Evolutionary conservation across 2,113 vertebrate species (phyloP).

Genomic region (Scomber japonicus): DNA sequence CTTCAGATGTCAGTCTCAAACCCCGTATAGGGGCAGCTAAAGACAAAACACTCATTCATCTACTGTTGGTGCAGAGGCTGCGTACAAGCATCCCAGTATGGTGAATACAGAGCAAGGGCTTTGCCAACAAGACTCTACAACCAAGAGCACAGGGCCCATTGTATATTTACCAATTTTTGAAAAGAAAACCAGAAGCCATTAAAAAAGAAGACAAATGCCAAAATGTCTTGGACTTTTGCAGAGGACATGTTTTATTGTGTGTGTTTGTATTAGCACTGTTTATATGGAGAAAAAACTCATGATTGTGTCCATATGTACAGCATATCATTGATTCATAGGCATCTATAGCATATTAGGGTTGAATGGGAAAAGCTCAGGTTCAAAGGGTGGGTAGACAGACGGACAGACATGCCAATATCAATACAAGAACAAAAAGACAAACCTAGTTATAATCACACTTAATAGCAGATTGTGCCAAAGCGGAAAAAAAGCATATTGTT

Average conservation of each 20-base stretch:
- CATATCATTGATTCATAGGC: conserved; percentile 68
- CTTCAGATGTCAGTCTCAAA: conserved; percentile 62
- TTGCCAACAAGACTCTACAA: conserved; percentile 59
- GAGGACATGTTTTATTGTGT: conserved; percentile 74
- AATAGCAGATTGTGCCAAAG: conserved; percentile 79
- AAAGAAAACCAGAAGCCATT: conserved; percentile 84
- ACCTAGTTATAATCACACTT: conserved; percentile 44
- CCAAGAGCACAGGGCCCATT: conserved; percentile 63
- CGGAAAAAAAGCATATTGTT: conserved; percentile 54
- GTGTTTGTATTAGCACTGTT: conserved; percentile 79
- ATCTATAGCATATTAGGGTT: conserved; percentile 66
- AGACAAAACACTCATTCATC: conserved; percentile 23
- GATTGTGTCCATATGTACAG: conserved; percentile 79
- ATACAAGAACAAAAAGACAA: conserved; percentile 35
- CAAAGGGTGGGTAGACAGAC: conserved; percentile 40
- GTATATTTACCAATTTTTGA: conserved; percentile 57
- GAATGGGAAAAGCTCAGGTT: conserved; percentile 74
- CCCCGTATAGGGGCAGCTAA: conserved; percentile 3
- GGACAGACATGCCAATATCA: conserved; percentile 34
- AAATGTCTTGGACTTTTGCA: conserved; percentile 78
- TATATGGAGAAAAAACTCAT: conserved; percentile 73
- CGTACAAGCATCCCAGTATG: conserved; percentile 5
- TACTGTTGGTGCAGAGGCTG: conserved; percentile 32
- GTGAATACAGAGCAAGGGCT: conserved; percentile 61
- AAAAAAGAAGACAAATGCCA: conserved; percentile 79